phyloP scores from a whole-genome alignment of 2,888 invertebrate species.

The Nomada fabriciana region DNA sequence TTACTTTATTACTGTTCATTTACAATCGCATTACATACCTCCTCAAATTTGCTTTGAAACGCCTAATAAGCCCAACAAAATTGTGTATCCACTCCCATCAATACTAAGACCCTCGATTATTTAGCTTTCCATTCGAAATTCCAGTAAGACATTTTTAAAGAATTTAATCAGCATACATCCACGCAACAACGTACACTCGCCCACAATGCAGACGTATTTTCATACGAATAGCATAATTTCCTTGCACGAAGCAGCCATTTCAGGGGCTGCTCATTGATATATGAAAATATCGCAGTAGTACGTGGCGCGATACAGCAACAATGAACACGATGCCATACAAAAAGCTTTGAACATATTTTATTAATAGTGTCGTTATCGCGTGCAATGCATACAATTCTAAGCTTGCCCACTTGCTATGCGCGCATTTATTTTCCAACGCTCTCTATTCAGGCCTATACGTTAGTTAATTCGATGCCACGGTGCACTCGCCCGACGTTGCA shows the following conservation, averaged over 20 bases:
- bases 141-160: too few relatives aligned
- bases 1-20: too few relatives aligned
- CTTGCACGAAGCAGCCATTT: neutral
- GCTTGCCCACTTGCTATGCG: conserved; percentile 21
- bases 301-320: conserved; percentile 26
- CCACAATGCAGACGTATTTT: neutral
- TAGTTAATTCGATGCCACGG: conserved; percentile 18
- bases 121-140: too few relatives aligned
- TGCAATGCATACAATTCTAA: conserved; percentile 21
- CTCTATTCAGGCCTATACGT: conserved; percentile 27
- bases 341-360: conserved; percentile 42
- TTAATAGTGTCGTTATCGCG: conserved; percentile 47
- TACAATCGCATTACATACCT: too few relatives aligned
- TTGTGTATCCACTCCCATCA: too few relatives aligned
- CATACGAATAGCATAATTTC: neutral
- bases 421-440: conserved; percentile 23
- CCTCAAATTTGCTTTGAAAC: too few relatives aligned
- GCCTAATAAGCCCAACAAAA: too few relatives aligned
- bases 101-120: too few relatives aligned
- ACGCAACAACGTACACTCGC: neutral
- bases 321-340: conserved; percentile 30
- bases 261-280: conserved; percentile 4
- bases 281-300: conserved; percentile 26
- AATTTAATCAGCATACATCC: too few relatives aligned
- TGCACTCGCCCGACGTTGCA: neutral